Evolutionary conservation across 2,797 vertebrate genomes (phyloP), one percentile per base, ranked within the genome.

Genomic region (Mallotus villosus): DNA sequence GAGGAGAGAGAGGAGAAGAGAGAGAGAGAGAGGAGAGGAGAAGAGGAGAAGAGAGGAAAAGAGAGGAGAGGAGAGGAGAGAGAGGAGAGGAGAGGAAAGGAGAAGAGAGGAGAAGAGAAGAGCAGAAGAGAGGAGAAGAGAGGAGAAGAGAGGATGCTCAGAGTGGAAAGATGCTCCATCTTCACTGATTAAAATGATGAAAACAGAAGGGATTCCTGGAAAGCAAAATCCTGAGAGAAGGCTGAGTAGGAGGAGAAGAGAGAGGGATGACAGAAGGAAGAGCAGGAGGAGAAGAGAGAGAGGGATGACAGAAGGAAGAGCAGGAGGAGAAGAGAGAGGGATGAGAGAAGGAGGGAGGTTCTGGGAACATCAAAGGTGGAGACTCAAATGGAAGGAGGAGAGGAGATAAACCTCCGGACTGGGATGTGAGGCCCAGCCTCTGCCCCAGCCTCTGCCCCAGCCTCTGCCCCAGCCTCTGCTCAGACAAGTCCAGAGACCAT

Each of bases 161-260:
- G 74, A 71, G 75, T 72, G n/a, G 65, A 78, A 70, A 77, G 82
- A 86, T 78, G 81, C 71, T 77, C 70, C 79, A 25, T 8, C 49
- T 29, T 70, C 70, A 63, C 78, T 82, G 75, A 72, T n/a, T 55
- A 74, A 77, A 82, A 91, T 87, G 85, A 86, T 88, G 84, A 76
- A 80, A 89, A 76, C 89, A 87, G 88, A 70, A 81, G 1, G 21
- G 51, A 68, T 91, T 91, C 84, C 82, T 89, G 86, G 87, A 90
- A 89, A 88, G 89, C 88, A 85, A 81, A 32, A 22, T 76, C 71
- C 80, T 85, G 37, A 75, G 67, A 70, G 67, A 51, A 77, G 71
- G 53, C 63, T 71, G 70, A 78, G 71, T 72, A 53, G 32, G 55
- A 76, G 55, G 81, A 67, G 64, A 75, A 61, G 76, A 80, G 70